phyloP scores from a whole-genome alignment of 2,113 vertebrate genomes.

The Taurulus bubalis region DNA sequence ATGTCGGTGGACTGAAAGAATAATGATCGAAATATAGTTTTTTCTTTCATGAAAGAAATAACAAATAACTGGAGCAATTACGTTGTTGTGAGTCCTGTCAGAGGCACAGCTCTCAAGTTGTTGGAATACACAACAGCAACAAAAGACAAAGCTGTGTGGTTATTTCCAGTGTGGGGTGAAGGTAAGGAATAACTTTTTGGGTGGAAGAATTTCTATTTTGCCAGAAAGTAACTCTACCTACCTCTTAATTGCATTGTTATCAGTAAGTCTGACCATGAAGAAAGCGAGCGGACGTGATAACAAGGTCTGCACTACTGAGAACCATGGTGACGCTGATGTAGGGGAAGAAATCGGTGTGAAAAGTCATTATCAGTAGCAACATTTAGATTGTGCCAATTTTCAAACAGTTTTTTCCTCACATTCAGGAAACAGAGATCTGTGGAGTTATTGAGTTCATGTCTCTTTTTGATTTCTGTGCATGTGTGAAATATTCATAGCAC shows the following conservation, averaged over 20 bases:
- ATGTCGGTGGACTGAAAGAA: conserved; percentile 47
- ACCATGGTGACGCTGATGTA: conserved; percentile 24
- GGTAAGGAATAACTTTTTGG: not conserved
- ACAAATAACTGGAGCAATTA: not conserved
- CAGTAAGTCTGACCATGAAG: conserved; percentile 37
- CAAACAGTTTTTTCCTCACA: conserved; percentile 15
- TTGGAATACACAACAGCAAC: not conserved
- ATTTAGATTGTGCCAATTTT: conserved; percentile 48
- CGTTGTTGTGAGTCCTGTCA: not conserved
- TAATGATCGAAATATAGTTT: not conserved
- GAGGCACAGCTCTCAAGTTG: not conserved
- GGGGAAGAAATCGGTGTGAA: conserved; percentile 29
- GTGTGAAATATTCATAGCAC: conserved; percentile 27
- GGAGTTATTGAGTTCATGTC: not conserved
- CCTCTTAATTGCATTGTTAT: conserved; percentile 58
- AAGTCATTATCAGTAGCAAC: conserved; percentile 52
- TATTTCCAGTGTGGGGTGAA: not conserved
- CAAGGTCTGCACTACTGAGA: conserved; percentile 49
- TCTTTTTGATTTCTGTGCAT: conserved; percentile 14
- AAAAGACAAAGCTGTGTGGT: not conserved
- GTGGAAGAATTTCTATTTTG: not conserved
- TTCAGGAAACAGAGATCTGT: conserved; percentile 19
- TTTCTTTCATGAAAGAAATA: not conserved
- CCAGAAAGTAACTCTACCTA: not conserved
- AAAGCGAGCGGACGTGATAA: conserved; percentile 29